Evolutionary conservation across 2,888 invertebrate species (phyloP).

Genomic region (Frankliniella intonsa): DNA sequence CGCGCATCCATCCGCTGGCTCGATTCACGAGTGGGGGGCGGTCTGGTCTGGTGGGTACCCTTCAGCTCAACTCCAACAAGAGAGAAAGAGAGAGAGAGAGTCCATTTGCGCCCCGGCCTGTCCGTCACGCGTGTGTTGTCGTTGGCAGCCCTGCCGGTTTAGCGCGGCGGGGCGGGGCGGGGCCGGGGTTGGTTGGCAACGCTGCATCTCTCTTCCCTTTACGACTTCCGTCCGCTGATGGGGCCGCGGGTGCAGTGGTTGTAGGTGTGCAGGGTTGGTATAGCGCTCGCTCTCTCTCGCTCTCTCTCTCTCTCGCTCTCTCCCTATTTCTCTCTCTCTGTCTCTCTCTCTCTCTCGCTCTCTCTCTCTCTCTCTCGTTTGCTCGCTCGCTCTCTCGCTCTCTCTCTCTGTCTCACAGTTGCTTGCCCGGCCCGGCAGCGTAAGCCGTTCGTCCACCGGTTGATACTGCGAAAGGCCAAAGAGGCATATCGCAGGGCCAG

Average conservation of each 20-base stretch:
- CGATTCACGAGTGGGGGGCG: neutral
- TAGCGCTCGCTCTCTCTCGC: neutral
- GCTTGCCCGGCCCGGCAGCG: neutral
- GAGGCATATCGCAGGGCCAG: too few relatives aligned
- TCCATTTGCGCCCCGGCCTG: neutral
- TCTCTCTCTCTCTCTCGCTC: neutral
- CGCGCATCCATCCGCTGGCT: neutral
- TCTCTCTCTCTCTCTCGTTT: neutral
- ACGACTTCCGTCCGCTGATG: constrained; percentile 12
- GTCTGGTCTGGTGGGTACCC: neutral
- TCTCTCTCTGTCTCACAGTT: constrained; percentile 24
- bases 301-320: neutral
- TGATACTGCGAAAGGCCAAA: too few relatives aligned
- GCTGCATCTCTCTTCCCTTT: neutral
- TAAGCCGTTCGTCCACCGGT: too few relatives aligned
- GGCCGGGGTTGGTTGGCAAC: too few relatives aligned
- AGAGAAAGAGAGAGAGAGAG: neutral
- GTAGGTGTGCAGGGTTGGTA: constrained; percentile 14
- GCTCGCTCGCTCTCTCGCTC: constrained; percentile 13
- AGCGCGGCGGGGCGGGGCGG: neutral
- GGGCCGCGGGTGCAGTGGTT: neutral
- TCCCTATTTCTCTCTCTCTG: constrained; percentile 6
- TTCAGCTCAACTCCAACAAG: neutral
- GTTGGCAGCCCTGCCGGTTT: neutral
- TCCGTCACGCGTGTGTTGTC: neutral